Percentiles rank a stretch among this genome's conserved stretches.
These are phyloP conservation scores for Petrosia ficiformis DNA, from an alignment of 37 sponge, comb jelly and placozoan species.

Conservation along the genomic window DNA sequence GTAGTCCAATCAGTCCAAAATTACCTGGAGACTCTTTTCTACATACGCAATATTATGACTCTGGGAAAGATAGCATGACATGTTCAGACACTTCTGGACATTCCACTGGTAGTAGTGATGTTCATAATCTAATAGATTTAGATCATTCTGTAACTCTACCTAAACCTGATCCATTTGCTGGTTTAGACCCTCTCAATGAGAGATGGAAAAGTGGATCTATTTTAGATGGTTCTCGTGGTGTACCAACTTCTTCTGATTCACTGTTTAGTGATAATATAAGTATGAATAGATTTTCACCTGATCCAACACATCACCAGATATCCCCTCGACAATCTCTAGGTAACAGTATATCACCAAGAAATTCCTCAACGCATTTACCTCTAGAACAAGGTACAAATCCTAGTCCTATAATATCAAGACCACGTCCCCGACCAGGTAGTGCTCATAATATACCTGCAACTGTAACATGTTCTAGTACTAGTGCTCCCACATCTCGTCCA, in stretches of 20 bases:
- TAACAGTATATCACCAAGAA: not conserved
- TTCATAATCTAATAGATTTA: constrained; percentile 6
- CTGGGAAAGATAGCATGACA: constrained; percentile 42
- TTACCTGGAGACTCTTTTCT: not conserved
- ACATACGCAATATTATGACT: constrained; percentile 15
- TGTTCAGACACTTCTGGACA: constrained; percentile 32
- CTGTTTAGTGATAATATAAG: constrained; percentile 16
- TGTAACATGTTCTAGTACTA: not conserved
- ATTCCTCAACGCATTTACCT: not conserved
- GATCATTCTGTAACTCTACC: not conserved
- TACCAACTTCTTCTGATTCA: constrained; percentile 20
- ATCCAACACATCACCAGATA: not conserved
- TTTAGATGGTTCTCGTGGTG: not conserved
- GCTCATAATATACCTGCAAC: not conserved
- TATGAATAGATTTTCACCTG: not conserved
- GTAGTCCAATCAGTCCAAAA: constrained; percentile 38
- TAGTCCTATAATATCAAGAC: constrained; percentile 36
- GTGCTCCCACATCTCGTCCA: constrained; percentile 34
- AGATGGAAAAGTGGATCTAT: not conserved
- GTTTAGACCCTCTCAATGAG: constrained; percentile 23
- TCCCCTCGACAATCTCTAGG: not conserved
- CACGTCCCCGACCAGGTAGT: constrained; percentile 24
- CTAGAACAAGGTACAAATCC: not conserved
- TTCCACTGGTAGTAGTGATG: constrained; percentile 18
- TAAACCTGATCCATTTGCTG: not conserved